These are phyloP conservation scores for Aphelinus atriplicis DNA, from an alignment of 1,140 invertebrate genomes.

Conservation along the genomic window DNA sequence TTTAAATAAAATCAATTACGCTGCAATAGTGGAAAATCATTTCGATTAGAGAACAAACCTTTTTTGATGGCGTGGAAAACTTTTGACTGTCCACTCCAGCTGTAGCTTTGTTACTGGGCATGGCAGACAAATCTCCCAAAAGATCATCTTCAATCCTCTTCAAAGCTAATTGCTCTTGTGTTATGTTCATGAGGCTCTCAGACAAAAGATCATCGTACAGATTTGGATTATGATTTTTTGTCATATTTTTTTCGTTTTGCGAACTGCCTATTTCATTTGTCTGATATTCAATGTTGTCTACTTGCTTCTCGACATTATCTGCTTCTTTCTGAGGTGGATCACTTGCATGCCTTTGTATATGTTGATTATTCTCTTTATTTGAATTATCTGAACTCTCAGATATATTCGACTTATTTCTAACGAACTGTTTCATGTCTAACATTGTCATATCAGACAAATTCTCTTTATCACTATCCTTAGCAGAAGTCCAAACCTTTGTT, in stretches of 20 bases:
- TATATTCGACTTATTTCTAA: slow-evolving; percentile 1
- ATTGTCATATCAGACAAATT: slow-evolving; percentile 12
- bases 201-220: slow-evolving; percentile 15
- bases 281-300: neutral
- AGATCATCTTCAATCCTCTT: slow-evolving; percentile 48
- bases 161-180: slow-evolving; percentile 41
- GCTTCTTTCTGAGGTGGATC: neutral
- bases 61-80: slow-evolving; percentile 16
- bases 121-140: slow-evolving; percentile 28
- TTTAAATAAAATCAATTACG: slow-evolving; percentile 2
- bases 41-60: slow-evolving; percentile 21
- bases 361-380: slow-evolving; percentile 29
- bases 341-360: neutral
- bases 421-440: slow-evolving; percentile 16
- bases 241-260: neutral
- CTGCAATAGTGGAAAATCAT: neutral
- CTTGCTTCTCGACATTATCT: slow-evolving; percentile 14
- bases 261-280: neutral
- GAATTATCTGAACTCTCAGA: slow-evolving; percentile 12
- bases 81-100: neutral
- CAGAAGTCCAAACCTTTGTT: neutral
- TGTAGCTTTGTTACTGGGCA: neutral
- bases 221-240: neutral
- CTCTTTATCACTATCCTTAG: neutral
- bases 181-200: slow-evolving; percentile 47